Base-by-base conservation (phyloP, 2,888 invertebrate genomes). In the Muscina levida region DNA sequence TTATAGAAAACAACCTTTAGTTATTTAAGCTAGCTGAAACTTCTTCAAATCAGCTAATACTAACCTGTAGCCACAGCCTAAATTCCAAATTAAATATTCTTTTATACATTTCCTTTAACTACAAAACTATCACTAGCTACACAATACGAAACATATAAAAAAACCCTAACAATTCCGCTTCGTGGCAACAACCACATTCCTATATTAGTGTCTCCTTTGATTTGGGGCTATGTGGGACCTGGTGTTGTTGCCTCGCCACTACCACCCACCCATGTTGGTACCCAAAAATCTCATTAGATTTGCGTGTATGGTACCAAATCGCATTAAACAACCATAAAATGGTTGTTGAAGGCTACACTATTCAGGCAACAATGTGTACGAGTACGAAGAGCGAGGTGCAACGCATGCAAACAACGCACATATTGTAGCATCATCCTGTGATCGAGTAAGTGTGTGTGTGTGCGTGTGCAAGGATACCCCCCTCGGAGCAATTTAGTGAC, bases 251-350 rank as follows among this genome's bases (percentile, higher is more conserved):
- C 48, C 3, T 44, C 15, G 13, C 44, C 4, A 8, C 13, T n/a
- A 13, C 6, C 6, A 11, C 17, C n/a, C 17, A 48, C 17, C 15
- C 17, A 37, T 39, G 46, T 31, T 65, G 57, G 3, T 8, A 19
- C 42, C 11, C 19, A 15, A 70, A 68, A 68, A 76, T 56, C 48
- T 76, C 68, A 79, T 79, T 75, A 68, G 68, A 76, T 56, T 76
- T 56, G 68, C 72, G 68, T 68, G n/a, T 59, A 68, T n/a, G n/a
- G n/a, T 53, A 75, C 75, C 31, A 79, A 72, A 72, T 70, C 65
- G 15, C 42, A 72, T 76, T 72, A 68, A 68, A 72, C 42, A 72
- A 62, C 62, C 72, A 44, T 72, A 24, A 39, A 74, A 66, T 65
- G 65, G 59, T 67, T 53, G 48, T 19, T 42, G 17, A 48, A 19